Evolutionary conservation across 2,113 vertebrate species (phyloP).

Genomic region (Grantiella picta): DNA sequence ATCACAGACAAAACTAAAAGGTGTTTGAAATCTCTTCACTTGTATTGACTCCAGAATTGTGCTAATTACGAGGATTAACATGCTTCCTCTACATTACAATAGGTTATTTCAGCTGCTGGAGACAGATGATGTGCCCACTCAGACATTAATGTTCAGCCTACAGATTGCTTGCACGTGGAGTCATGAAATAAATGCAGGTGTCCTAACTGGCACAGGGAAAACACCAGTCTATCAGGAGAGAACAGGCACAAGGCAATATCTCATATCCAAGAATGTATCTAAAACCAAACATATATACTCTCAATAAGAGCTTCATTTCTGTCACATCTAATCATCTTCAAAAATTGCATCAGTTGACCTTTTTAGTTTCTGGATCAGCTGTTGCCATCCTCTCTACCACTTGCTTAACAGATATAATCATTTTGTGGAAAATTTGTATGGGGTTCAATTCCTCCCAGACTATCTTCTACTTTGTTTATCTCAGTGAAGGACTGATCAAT

Average conservation of each 20-base stretch:
- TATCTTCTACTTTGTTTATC: neutral
- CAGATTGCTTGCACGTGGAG: neutral
- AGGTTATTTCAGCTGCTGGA: slow-evolving; percentile 13
- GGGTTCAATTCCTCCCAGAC: neutral
- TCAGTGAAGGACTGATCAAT: neutral
- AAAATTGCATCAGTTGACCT: neutral
- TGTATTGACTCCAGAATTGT: slow-evolving; percentile 3
- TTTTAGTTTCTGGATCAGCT: neutral
- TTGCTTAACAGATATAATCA: neutral
- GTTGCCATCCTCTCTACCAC: neutral
- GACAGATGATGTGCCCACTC: slow-evolving; percentile 32
- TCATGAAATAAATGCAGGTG: neutral
- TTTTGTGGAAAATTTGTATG: neutral
- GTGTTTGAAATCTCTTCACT: slow-evolving; percentile 21
- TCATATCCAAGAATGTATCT: neutral
- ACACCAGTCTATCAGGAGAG: neutral
- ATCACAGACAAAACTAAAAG: slow-evolving; percentile 44
- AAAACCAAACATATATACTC: neutral
- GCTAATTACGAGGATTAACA: slow-evolving; percentile 60
- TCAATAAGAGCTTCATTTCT: neutral
- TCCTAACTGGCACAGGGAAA: slow-evolving; percentile 1
- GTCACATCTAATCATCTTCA: neutral
- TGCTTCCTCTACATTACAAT: slow-evolving; percentile 31
- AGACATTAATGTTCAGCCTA: neutral
- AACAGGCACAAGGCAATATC: neutral